A percentile compares a stretch with the other conserved stretches of the same genome.
Conservation (phyloP, 2,113 vertebrate species). For the Lophotis ruficrista region DNA sequence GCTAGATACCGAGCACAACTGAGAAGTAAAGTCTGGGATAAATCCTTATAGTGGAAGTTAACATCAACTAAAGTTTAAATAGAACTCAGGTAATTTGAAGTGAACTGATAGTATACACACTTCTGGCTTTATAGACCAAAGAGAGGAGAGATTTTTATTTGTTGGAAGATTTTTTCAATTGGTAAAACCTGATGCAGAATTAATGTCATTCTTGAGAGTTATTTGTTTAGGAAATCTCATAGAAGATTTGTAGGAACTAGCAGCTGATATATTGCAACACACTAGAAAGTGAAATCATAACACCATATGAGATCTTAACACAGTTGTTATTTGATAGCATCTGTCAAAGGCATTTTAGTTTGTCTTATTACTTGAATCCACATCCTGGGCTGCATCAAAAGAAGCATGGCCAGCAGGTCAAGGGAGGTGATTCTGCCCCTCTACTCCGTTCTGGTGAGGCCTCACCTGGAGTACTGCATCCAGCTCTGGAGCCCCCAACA, state of each 20-base stretch:
- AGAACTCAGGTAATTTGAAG: not conserved
- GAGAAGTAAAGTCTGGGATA: not conserved
- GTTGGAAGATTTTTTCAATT: not conserved
- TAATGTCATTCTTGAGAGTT: not conserved
- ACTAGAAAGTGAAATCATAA: not conserved
- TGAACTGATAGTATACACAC: not conserved
- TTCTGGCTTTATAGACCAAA: not conserved
- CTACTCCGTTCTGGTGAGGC: too few relatives aligned
- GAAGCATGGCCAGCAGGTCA: too few relatives aligned
- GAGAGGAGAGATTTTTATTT: fast-evolving
- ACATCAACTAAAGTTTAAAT: not conserved
- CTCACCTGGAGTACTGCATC: too few relatives aligned
- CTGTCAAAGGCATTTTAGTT: not conserved
- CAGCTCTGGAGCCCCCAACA: too few relatives aligned
- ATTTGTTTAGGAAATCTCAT: not conserved
- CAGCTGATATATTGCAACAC: not conserved
- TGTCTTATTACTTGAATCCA: not conserved
- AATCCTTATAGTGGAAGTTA: not conserved
- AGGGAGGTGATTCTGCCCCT: too few relatives aligned
- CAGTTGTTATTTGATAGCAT: not conserved
- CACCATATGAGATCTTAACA: not conserved
- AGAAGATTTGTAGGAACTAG: not conserved
- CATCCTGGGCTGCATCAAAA: too few relatives aligned
- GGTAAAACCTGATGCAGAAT: not conserved
- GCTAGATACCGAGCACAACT: not conserved